A percentile compares a stretch with the other conserved stretches of the same genome.
These are phyloP conservation scores for Copidosoma floridanum DNA, from an alignment of 1,140 invertebrate species.

Conservation along the genomic window DNA sequence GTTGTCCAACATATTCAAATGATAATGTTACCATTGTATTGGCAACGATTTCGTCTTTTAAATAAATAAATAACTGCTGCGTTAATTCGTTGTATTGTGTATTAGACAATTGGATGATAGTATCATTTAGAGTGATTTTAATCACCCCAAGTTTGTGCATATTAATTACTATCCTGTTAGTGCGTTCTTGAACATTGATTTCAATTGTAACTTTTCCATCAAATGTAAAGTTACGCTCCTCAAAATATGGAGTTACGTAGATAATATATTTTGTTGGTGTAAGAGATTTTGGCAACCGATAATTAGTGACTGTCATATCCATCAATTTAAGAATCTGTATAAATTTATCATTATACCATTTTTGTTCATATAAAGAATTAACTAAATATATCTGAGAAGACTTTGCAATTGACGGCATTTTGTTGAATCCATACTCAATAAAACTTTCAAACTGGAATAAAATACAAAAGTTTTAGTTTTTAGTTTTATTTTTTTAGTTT, in stretches of 20 bases:
- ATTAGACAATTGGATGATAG: neutral
- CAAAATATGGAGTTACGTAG: constrained; percentile 36
- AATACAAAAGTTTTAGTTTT: too few relatives aligned
- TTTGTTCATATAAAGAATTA: constrained; percentile 29
- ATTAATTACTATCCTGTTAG: constrained; percentile 38
- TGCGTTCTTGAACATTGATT: constrained; percentile 24
- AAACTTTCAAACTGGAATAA: constrained; percentile 32
- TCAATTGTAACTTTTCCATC: constrained; percentile 39
- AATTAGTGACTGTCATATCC: too few relatives aligned
- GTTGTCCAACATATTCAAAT: constrained; percentile 54
- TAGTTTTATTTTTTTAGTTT: too few relatives aligned
- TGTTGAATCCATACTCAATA: neutral
- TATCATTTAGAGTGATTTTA: constrained; percentile 18
- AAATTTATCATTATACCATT: constrained; percentile 33
- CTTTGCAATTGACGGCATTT: neutral
- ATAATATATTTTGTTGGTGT: constrained; percentile 41
- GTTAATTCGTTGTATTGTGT: neutral
- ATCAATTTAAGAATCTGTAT: constrained; percentile 34
- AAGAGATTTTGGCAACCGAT: constrained; percentile 39
- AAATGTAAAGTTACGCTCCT: constrained; percentile 38
- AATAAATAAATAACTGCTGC: constrained; percentile 35
- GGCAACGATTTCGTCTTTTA: constrained; percentile 23
- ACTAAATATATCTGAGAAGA: too few relatives aligned
- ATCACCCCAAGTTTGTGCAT: constrained; percentile 32
- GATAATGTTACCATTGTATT: constrained; percentile 38